A percentile compares a stretch with the other conserved stretches of the same genome.
phyloP scores from a whole-genome alignment of 2,888 invertebrate genomes.

The Metalampra italica region DNA sequence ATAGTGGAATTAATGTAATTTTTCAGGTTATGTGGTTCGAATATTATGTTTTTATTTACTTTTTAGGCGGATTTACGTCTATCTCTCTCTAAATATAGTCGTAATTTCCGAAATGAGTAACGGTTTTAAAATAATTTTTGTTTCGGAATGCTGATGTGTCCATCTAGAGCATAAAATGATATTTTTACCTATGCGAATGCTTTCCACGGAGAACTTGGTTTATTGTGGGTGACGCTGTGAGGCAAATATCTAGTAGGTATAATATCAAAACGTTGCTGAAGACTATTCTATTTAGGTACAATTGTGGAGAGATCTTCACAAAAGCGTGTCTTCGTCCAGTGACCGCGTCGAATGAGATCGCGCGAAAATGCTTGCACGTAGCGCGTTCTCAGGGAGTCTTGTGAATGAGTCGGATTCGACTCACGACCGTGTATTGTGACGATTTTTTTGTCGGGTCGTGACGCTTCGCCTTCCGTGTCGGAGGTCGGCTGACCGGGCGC shows the following conservation, averaged over 20 bases:
- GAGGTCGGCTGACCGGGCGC: conserved; percentile 43
- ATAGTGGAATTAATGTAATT: too few species aligned
- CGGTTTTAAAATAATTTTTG: neutral
- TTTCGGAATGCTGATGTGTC: too few species aligned
- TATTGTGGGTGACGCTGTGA: too few species aligned
- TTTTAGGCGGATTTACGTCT: too few species aligned
- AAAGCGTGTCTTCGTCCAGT: conserved; percentile 2
- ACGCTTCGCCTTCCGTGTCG: conserved; percentile 60
- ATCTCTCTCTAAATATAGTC: too few species aligned
- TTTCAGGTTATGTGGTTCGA: too few species aligned
- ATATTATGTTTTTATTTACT: too few species aligned
- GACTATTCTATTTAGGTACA: neutral
- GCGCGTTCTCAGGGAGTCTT: conserved; percentile 49
- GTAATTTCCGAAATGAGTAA: neutral
- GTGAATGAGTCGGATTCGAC: conserved; percentile 49
- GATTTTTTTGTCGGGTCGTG: conserved; percentile 54
- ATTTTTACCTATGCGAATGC: too few species aligned
- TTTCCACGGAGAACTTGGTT: too few species aligned
- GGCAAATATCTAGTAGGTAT: too few species aligned
- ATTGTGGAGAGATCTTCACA: conserved; percentile 1
- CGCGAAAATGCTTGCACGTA: conserved; percentile 65
- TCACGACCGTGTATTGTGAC: conserved; percentile 58
- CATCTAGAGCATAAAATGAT: too few species aligned
- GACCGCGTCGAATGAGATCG: conserved; percentile 14
- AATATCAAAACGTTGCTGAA: neutral